These are phyloP conservation scores for Polydrusus cervinus DNA, from an alignment of 2,888 invertebrate species.

Conservation along the genomic window DNA sequence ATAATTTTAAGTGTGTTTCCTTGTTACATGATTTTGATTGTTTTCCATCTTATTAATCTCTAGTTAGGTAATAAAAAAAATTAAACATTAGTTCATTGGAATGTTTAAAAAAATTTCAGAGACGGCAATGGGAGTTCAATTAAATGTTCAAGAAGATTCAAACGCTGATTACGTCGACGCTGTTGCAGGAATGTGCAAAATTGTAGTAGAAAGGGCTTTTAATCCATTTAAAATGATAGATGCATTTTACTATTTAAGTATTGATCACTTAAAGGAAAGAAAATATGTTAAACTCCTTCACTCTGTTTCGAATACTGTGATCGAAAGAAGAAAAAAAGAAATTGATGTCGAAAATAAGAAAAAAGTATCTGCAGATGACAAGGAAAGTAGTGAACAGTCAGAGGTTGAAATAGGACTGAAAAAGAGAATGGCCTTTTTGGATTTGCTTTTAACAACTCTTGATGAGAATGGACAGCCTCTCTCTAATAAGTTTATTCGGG, in stretches of 20 bases:
- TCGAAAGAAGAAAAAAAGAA: slow-evolving; percentile 61
- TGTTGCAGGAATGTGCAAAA: slow-evolving; percentile 74
- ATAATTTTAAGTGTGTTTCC: too few species aligned
- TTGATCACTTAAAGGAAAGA: slow-evolving; percentile 75
- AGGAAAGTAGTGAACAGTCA: background rate
- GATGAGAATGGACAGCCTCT: slow-evolving; percentile 75
- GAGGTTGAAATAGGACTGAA: slow-evolving; percentile 63
- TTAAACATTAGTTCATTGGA: too few species aligned
- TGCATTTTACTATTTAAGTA: slow-evolving; percentile 72
- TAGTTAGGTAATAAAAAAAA: too few species aligned
- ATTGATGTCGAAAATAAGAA: slow-evolving; percentile 17
- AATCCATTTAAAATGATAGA: slow-evolving; percentile 73
- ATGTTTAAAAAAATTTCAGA: slow-evolving; percentile 74
- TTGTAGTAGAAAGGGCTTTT: slow-evolving; percentile 63
- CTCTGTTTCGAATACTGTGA: slow-evolving; percentile 75
- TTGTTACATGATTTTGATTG: too few species aligned
- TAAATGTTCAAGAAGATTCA: slow-evolving; percentile 81
- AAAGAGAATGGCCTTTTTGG: slow-evolving; percentile 80
- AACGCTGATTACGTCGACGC: slow-evolving; percentile 83
- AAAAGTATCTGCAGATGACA: background rate
- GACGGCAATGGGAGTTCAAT: slow-evolving; percentile 86
- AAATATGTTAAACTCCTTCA: slow-evolving; percentile 69
- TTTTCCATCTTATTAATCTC: too few species aligned
- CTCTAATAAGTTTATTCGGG: slow-evolving; percentile 76
- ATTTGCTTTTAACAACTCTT: slow-evolving; percentile 75